Base-by-base conservation (phyloP, 2,888 invertebrate genomes). In the Cheiracanthium punctorium region DNA sequence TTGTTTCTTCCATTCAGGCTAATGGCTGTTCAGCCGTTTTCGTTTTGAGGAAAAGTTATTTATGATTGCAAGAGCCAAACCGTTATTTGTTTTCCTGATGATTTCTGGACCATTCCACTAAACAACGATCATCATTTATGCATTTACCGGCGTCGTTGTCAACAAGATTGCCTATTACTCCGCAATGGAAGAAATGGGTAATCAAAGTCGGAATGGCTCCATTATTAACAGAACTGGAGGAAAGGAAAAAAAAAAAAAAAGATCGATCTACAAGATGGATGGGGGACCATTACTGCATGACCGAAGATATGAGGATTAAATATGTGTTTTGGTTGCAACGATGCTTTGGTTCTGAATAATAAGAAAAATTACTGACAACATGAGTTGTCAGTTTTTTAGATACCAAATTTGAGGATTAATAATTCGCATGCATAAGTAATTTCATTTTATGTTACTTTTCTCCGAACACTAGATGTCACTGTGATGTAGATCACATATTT, bases 41-140 rank as follows among this genome's bases (percentile, higher is more conserved):
- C 33, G 41, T 29, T 72, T 30, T 24, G 64, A 30, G 20, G 33
- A 73, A 74, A 79, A 71, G 58, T 84, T 84, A 84, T 84, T 84
- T 84, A 84, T 84, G 84, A 76, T 76, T 69, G 52, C n/a, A 14
- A 65, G 65, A 32, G 69, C 74, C 58, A 71, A n/a, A 82, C 70
- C 71, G 71, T 70, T 71, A 41, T 82, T 58, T 69, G 30, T 75
- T 65, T 69, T 74, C 58, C 29, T n/a, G 58, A 29, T 70, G 17
- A 64, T 82, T 82, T 75, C 29, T 41, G 29, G 43, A 33, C 75
- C 69, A 81, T 81, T 81, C 69, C 81, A 30, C 75, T 69, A 70
- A 75, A 69, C 81, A 81, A 75, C 41, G 81, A 75, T 81, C 81
- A 81, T 81, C 74, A 81, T 81, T 81, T 73, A 69, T 74, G 81